A percentile compares a stretch with the other conserved stretches of the same genome.
phyloP scores from a whole-genome alignment of 1,140 invertebrate species.

The Doryteuthis pealeii region DNA sequence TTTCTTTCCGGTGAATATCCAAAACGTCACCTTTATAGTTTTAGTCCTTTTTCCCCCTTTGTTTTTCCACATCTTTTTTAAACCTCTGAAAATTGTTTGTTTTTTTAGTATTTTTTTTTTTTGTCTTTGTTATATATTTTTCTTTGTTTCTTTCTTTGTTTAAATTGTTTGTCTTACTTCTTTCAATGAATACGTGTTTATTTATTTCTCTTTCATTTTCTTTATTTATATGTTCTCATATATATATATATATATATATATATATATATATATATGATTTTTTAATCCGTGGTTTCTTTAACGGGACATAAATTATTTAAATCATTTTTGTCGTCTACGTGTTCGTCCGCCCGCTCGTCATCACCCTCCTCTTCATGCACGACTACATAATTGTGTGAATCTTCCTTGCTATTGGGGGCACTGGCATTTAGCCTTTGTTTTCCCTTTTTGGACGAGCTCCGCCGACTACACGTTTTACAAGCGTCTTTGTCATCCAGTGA shows the following conservation, averaged over 20 bases:
- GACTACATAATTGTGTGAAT: not conserved
- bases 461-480: not conserved
- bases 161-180: too few species aligned
- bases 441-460: not conserved
- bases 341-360: not conserved
- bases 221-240: too few species aligned
- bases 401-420: not conserved
- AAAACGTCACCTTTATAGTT: not conserved
- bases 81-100: not conserved
- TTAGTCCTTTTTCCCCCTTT: not conserved
- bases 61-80: not conserved
- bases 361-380: not conserved
- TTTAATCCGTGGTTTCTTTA: not conserved
- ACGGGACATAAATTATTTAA: not conserved
- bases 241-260: too few species aligned
- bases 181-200: too few species aligned
- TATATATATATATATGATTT: not conserved
- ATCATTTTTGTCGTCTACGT: not conserved
- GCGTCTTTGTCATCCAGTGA: constrained; percentile 8
- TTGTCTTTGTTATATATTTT: too few species aligned
- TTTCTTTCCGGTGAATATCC: not conserved
- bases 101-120: not conserved
- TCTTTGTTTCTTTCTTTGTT: too few species aligned
- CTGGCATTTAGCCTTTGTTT: not conserved
- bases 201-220: too few species aligned